Conservation (phyloP, 2,888 invertebrate species). For the Cyclophora albipunctata region DNA sequence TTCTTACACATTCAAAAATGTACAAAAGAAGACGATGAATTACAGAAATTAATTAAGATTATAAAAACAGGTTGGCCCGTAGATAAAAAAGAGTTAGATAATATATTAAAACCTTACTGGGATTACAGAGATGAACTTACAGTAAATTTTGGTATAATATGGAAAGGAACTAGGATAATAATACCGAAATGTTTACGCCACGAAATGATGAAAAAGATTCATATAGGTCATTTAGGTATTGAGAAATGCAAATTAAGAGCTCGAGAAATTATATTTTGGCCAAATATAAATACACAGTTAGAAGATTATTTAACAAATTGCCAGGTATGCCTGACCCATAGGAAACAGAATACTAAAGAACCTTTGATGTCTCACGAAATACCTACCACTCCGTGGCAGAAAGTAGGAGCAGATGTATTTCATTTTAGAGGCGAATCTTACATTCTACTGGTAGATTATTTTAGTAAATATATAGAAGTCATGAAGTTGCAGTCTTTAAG, state of each 20-base stretch:
- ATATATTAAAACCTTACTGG: not conserved
- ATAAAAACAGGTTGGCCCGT: not conserved
- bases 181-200: constrained; percentile 10
- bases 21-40: not conserved
- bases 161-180: constrained; percentile 12
- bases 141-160: constrained; percentile 9
- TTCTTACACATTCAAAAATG: not conserved
- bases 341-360: not conserved
- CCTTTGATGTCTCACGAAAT: constrained; percentile 6
- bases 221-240: constrained; percentile 16
- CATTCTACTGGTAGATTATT: constrained; percentile 11
- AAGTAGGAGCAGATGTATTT: constrained; percentile 10
- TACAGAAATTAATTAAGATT: not conserved
- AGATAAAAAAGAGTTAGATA: not conserved
- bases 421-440: constrained; percentile 3
- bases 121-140: constrained; percentile 9
- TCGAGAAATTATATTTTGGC: constrained; percentile 17
- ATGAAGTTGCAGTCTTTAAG: not conserved
- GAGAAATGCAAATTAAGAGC: constrained; percentile 17
- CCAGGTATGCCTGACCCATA: constrained; percentile 13
- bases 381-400: constrained; percentile 11
- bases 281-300: constrained; percentile 14
- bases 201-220: constrained; percentile 12
- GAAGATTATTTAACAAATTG: constrained; percentile 11
- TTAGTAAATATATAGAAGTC: constrained; percentile 13